These are phyloP conservation scores for Cheumatopsyche charites DNA, from an alignment of 1,140 invertebrate species.

Conservation along the genomic window DNA sequence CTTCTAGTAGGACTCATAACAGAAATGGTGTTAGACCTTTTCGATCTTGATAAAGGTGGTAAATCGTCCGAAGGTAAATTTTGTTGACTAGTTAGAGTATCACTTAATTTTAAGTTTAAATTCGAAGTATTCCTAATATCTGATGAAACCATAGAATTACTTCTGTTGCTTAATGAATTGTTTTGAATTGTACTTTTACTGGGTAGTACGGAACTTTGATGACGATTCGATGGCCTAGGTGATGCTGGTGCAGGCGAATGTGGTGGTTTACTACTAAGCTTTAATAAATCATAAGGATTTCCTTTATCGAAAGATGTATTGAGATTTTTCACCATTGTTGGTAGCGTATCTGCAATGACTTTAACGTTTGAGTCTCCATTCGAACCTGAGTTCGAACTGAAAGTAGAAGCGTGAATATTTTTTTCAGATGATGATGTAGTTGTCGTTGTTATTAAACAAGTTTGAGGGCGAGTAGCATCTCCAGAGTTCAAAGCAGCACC, in stretches of 20 bases:
- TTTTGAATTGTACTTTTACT: conserved; percentile 13
- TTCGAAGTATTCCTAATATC: conserved; percentile 37
- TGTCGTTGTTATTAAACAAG: too few relatives aligned
- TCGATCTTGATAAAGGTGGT: conserved; percentile 68
- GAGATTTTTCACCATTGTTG: background rate
- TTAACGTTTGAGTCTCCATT: conserved; percentile 6
- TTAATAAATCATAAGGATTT: conserved; percentile 42
- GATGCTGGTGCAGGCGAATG: conserved; percentile 62
- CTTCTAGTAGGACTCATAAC: conserved; percentile 78
- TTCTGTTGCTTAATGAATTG: conserved; percentile 21
- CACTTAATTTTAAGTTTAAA: conserved; percentile 46
- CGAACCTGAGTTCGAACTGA: background rate
- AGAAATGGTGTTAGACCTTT: conserved; percentile 83
- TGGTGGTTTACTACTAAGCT: conserved; percentile 56
- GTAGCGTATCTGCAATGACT: background rate
- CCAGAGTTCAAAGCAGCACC: conserved; percentile 1
- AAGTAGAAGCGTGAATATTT: conserved; percentile 14
- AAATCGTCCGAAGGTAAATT: conserved; percentile 51
- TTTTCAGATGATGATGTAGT: conserved; percentile 40
- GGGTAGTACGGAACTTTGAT: conserved; percentile 1
- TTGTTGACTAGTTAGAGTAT: conserved; percentile 40
- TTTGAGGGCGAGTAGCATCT: conserved; percentile 17
- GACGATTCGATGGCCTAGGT: conserved; percentile 52
- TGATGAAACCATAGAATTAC: conserved; percentile 22
- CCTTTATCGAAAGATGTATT: background rate